These are phyloP conservation scores for Eledona agricola DNA, from an alignment of 2,888 invertebrate genomes.

Conservation along the genomic window DNA sequence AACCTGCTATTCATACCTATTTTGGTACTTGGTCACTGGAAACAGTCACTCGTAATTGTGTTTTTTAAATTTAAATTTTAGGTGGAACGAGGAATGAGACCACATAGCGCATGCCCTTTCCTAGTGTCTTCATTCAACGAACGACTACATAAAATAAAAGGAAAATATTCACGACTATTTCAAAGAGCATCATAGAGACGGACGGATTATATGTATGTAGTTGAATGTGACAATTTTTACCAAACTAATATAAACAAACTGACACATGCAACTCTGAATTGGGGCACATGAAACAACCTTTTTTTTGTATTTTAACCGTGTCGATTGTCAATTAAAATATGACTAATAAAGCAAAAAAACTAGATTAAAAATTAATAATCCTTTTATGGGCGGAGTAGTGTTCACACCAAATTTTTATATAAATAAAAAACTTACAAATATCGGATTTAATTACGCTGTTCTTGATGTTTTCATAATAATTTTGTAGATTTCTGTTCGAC, in stretches of 20 bases:
- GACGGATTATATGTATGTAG: too few relatives aligned
- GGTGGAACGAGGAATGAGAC: constrained; percentile 28
- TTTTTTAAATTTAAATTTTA: too few relatives aligned
- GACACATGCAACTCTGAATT: constrained; percentile 1
- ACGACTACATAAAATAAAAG: too few relatives aligned
- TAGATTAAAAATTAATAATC: too few relatives aligned
- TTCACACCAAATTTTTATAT: too few relatives aligned
- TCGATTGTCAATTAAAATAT: constrained; percentile 12
- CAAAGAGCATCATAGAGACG: background rate
- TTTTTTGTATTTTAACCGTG: constrained; percentile 22
- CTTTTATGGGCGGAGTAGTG: too few relatives aligned
- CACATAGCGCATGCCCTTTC: constrained; percentile 35
- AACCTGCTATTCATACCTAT: constrained; percentile 38
- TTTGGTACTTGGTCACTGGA: constrained; percentile 19
- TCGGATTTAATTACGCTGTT: constrained; percentile 9
- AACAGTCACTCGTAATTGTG: too few relatives aligned
- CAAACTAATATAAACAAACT: too few relatives aligned
- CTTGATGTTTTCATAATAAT: constrained; percentile 25
- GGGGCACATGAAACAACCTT: constrained; percentile 4
- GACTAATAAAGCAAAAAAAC: constrained; percentile 22
- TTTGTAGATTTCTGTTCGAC: constrained; percentile 5
- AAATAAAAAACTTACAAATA: constrained; percentile 18
- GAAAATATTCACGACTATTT: constrained; percentile 14
- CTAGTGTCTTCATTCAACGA: constrained; percentile 24
- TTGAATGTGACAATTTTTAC: too few relatives aligned